Evolutionary conservation across 2,113 vertebrate species (phyloP), one percentile per base, ranked within the genome.

Genomic region (Esox niger): DNA sequence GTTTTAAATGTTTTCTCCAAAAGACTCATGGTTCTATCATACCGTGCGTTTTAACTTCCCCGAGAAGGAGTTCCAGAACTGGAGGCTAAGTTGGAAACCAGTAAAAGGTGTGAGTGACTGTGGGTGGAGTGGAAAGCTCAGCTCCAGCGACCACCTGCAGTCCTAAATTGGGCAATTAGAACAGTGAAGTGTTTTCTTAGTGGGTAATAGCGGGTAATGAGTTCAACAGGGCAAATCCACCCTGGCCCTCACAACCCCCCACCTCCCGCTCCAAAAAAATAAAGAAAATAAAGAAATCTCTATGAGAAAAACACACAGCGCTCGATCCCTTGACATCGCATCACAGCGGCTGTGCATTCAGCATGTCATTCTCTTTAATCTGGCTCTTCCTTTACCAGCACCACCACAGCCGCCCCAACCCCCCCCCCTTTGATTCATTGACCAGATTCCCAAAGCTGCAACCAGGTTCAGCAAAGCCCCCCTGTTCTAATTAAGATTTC

Each of bases 401-500:
- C 67, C 49, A 49, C 49, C 55, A 27, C 2, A 20, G 31, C 54
- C 35, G 46, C 66, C 11, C 30, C 3, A 9, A 56, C 63, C 29
- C 13, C 64, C 71, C 70, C 69, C 60, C 60, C 1, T 67, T 63
- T 72, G 76, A 83, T 85, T 81, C 83, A 83, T 81, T 80, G 84
- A 84, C 75, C 71, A 74, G 59, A 78, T 79, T 79, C 86, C 82
- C 70, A 80, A 86, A 80, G 82, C 85, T 76, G 73, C 78, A 77
- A 80, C 79, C 81, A 62, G 73, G 65, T 81, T 68, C 56, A 74
- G 56, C 82, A 90, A 91, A 90, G 87, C 90, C 81, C 76, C 73
- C 70, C 85, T 79, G 73, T 82, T 84, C 88, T 91, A 91, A 91
- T 92, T 91, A 92, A 91, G 90, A 91, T 89, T 90, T 91, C 86